Base-by-base conservation (phyloP, 1,140 invertebrate genomes). In the Scaptodrosophila lebanonensis region DNA sequence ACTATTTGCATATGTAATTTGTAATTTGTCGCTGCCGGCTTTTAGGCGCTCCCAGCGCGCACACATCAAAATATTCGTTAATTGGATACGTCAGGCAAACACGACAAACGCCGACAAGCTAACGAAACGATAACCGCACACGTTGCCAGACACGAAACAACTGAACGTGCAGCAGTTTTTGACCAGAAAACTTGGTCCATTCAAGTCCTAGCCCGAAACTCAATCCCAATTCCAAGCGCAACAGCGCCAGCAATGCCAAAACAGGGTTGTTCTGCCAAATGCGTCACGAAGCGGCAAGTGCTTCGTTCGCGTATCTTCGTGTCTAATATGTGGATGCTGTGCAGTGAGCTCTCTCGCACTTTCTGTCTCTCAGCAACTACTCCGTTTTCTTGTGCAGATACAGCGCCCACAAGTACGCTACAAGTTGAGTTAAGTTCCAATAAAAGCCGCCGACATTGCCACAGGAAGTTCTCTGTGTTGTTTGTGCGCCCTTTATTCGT, bases 101-200 rank as follows among this genome's bases (percentile, higher is more conserved):
- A 56, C 67, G 54, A 15, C 15, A 33, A 50, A 65, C 27, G 16
- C 36, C 36, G 33, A 52, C 18, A 39, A 35, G 1, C 39, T 39
- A 36, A 38, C 35, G 47, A 38, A 39, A 16, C 27, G 49, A 42
- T 48, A 60, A 85, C 73, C 83, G 83, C 65, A 83, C 83, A 57
- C 57, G 58, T 59, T 63, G 66, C 43, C 67, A 71, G 77, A 76
- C 77, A 82, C 83, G 77, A 76, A 61, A 66, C 38, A 67, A 85
- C 83, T 85, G 43, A 84, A 66, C 30, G 30, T 25, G 44, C 38
- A 33, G 18, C 44, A 63, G 56, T 53, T n/a, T n/a, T n/a, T n/a
- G 38, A 27, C 58, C 42, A 45, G 65, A 68, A 63, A n/a, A n/a
- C n/a, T n/a, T n/a, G n/a, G n/a, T n/a, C n/a, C n/a, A n/a, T n/a